phyloP scores from a whole-genome alignment of 2,797 vertebrate species.

The Gobio occitaniae region DNA sequence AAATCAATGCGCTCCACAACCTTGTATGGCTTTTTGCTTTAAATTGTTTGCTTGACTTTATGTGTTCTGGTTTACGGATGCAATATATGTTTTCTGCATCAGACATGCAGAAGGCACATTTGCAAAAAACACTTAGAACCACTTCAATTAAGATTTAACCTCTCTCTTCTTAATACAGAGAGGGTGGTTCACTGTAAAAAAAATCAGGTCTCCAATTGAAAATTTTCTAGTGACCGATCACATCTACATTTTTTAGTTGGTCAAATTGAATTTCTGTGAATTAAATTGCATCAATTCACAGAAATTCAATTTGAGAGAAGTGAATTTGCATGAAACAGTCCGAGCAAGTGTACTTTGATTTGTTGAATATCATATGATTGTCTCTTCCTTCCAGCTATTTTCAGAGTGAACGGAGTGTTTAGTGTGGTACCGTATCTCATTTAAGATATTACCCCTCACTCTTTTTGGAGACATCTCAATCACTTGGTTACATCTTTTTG shows the following conservation, averaged over 20 bases:
- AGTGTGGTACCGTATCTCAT: not conserved
- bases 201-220: too few relatives aligned
- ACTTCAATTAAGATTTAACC: slow-evolving; percentile 48
- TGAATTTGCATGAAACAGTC: slow-evolving; percentile 50
- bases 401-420: not conserved
- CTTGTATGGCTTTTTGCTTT: not conserved
- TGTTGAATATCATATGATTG: not conserved
- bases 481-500: slow-evolving; percentile 26
- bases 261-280: too few relatives aligned
- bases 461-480: slow-evolving; percentile 35
- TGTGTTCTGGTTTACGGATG: not conserved
- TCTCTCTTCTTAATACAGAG: slow-evolving; percentile 1
- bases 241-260: too few relatives aligned
- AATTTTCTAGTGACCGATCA: too few relatives aligned
- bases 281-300: too few relatives aligned
- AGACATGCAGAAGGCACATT: slow-evolving; percentile 13
- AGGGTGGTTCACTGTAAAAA: not conserved
- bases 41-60: slow-evolving; percentile 10
- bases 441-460: not conserved
- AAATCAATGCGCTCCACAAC: not conserved
- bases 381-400: slow-evolving; percentile 29
- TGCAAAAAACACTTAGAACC: slow-evolving; percentile 37
- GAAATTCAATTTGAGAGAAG: not conserved
- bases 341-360: not conserved
- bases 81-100: slow-evolving; percentile 30